Base-by-base conservation (phyloP, 2,888 invertebrate species). In the Callyntrura guangdongensis region DNA sequence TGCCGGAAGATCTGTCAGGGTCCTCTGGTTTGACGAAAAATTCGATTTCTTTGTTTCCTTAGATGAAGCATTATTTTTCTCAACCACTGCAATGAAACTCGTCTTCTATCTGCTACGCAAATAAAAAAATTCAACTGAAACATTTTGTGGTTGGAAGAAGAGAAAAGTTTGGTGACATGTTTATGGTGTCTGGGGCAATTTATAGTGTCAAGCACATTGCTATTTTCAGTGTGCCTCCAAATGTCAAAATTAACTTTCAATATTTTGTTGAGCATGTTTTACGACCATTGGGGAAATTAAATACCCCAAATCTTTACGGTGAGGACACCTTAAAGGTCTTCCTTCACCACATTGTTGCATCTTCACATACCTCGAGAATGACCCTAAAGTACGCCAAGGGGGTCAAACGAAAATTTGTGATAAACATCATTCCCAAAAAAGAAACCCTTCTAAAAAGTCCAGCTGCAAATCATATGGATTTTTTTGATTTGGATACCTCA, bases 401-500 rank as follows among this genome's bases (percentile, higher is more conserved):
- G 36, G 17, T 90, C 2, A 81, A 79, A 25, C 0, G 22, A 17
- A 81, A 74, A 67, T 36, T 72, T 1, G 92, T 88, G 6, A 86
- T 91, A 27, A 74, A 72, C 9, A 77, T 89, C 22, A 91, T 89
- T 0, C 14, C 27, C 6, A 91, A 79, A 14, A 0, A 11, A 9
- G 59, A 86, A 0, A 91, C 86, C 11, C 91, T 89, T 47, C 85
- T 86, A 3, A 86, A 92, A 25, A 67, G 81, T 27, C 91, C 89
- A 11, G 91, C 89, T 45, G n/a, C 74, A 5, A 86, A 79, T 20
- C 86, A 84, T 0, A 86, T 91, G 89, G 91, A 91, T 22, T 91
- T 91, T 61, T 91, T 86, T 20, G 91, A 86, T 92, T 91, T 74
- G 92, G 91, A 0, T 91, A 53, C 69, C 49, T 92, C 0, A 90